A percentile compares a stretch with the other conserved stretches of the same genome.
Evolutionary conservation across 2,888 invertebrate genomes (phyloP).

Genomic region (Acrobasis repandana): DNA sequence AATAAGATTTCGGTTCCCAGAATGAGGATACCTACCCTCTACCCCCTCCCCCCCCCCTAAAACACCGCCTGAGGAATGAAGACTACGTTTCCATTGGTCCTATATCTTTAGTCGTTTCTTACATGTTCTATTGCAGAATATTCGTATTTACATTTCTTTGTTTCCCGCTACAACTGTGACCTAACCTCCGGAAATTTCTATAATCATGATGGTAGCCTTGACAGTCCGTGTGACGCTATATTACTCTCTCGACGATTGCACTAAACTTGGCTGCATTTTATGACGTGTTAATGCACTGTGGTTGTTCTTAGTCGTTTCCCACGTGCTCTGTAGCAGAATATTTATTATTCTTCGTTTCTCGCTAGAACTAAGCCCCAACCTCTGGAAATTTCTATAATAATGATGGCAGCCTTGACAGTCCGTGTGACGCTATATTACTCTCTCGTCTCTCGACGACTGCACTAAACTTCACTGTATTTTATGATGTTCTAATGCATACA

Average conservation of each 20-base stretch:
- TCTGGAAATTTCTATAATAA: conserved; percentile 14
- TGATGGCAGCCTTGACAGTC: conserved; percentile 7
- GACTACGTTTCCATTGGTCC: no score
- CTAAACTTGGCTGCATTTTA: conserved; percentile 13
- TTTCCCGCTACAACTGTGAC: background rate
- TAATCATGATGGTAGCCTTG: conserved; percentile 12
- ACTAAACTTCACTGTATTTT: conserved; percentile 13
- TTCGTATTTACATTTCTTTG: no score
- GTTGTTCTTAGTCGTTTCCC: no score
- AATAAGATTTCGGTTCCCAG: no score
- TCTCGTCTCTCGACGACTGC: background rate
- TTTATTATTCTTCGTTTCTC: background rate
- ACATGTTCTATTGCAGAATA: no score
- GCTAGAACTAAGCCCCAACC: background rate
- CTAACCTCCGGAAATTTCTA: conserved; percentile 10
- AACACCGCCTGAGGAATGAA: no score
- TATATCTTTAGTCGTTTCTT: background rate
- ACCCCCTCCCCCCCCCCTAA: no score
- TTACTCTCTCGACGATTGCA: background rate
- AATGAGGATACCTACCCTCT: no score
- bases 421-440: background rate
- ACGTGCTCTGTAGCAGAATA: no score
- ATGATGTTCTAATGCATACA: background rate
- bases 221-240: background rate
- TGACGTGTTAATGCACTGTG: background rate